Evolutionary conservation across 2,888 invertebrate genomes (phyloP), one percentile per base, ranked within the genome.

Genomic region (Ichneumoninae sp.): DNA sequence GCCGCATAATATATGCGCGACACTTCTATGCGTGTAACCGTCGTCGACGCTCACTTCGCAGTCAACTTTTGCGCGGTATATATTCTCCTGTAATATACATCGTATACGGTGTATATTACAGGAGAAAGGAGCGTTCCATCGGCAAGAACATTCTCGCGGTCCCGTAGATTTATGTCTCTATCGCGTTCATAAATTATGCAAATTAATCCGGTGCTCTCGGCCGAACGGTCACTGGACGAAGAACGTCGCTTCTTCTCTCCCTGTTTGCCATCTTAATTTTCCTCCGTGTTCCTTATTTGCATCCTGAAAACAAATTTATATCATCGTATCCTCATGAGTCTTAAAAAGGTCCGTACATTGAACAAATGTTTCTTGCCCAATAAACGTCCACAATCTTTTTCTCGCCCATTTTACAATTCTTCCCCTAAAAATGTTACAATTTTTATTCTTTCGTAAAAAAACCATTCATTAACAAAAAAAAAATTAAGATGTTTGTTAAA

Each of bases 101-200:
- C 72, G 36, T 66, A 75, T 16, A 66, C 30, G 54, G 33, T 22
- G 44, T 77, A 33, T 33, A 75, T 66, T 68, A 66, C 47, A 50
- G 52, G 36, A 57, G 30, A 68, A 60, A 47, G 40, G 54, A 52
- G n/a, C 50, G 19, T 19, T 57, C n/a, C 74, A 16, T 26, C 19
- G 19, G 60, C 57, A 50, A 75, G 30, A 80, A 80, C 68, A 75
- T 75, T 26, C 44, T 54, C 30, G 77, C n/a, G 44, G 40, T 66
- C 69, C 50, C 19, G 47, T 47, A 57, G 60, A 85, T 85, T 82
- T 84, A 81, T 77, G 80, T 87, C 81, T 81, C 79, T 79, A 81
- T 85, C 84, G 70, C 74, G 44, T 77, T 69, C 66, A 82, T 82
- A 79, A 82, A 76, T 74, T 75, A 83, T 84, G 85, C 79, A 85